Evolutionary conservation across 1,140 invertebrate genomes (phyloP).

Genomic region (Acyrthosiphon pisum): DNA sequence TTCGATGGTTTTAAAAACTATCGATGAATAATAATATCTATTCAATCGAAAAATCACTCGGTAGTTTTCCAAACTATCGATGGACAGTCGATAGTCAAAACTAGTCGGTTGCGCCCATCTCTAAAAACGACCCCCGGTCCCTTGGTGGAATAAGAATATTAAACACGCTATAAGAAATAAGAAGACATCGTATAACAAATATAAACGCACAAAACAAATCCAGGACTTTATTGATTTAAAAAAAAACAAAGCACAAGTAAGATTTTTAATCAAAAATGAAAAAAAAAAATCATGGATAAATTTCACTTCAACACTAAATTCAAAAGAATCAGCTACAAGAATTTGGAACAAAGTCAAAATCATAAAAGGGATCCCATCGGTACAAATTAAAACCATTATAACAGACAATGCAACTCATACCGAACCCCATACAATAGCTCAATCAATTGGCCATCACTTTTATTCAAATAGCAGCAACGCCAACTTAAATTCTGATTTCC

Average conservation of each 20-base stretch:
- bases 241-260: slow-evolving; percentile 26
- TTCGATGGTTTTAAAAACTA: too few species aligned
- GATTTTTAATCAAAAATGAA: slow-evolving; percentile 20
- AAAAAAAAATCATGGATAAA: slow-evolving; percentile 32
- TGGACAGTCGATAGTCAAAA: too few species aligned
- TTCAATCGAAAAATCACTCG: too few species aligned
- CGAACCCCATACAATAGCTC: too few species aligned
- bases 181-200: slow-evolving; percentile 3
- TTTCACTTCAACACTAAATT: background rate
- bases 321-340: too few species aligned
- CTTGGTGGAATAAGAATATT: slow-evolving; percentile 17
- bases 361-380: background rate
- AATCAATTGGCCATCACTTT: too few species aligned
- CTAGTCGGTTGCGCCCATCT: too few species aligned
- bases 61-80: too few species aligned
- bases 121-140: background rate
- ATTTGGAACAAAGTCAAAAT: slow-evolving; percentile 9
- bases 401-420: too few species aligned
- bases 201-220: background rate
- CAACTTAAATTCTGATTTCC: background rate
- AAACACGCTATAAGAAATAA: slow-evolving; percentile 30
- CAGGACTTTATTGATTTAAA: slow-evolving; percentile 10
- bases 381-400: background rate
- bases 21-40: too few species aligned
- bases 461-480: too few species aligned